Conservation (phyloP, 2,113 vertebrate species). For the Arenaria interpres region DNA sequence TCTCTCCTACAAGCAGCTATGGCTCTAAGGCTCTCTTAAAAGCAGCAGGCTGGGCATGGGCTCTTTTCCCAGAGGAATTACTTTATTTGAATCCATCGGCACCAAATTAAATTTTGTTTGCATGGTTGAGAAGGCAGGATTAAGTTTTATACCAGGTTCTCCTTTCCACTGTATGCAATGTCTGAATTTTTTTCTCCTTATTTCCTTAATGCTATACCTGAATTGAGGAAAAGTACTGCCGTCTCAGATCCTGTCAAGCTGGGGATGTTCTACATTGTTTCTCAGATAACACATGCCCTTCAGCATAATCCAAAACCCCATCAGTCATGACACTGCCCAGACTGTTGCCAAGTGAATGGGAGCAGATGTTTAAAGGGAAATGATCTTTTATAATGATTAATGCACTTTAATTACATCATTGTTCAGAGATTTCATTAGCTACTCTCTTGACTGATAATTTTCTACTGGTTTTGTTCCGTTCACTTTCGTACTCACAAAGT, state of each 20-base stretch:
- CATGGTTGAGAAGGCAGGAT: background rate
- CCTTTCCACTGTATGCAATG: background rate
- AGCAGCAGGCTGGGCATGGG: background rate
- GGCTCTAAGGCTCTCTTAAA: background rate
- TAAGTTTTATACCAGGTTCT: background rate
- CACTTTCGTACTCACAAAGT: background rate
- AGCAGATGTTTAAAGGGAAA: constrained; percentile 72
- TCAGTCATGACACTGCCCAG: constrained; percentile 20
- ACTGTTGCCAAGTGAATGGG: constrained; percentile 46
- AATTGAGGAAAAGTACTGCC: background rate
- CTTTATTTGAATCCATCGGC: background rate
- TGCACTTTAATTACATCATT: constrained; percentile 62
- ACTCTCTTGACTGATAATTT: background rate
- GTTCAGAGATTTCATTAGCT: constrained; percentile 37
- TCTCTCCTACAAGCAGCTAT: background rate
- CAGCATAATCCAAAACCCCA: constrained; percentile 24
- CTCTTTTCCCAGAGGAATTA: background rate
- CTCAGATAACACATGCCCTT: constrained; percentile 37
- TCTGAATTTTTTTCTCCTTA: background rate
- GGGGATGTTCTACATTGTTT: background rate
- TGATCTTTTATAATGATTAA: constrained; percentile 57
- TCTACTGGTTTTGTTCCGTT: background rate
- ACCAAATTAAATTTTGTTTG: background rate
- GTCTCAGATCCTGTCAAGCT: background rate
- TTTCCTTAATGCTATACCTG: background rate